Percentiles rank a stretch among this genome's conserved stretches.
Evolutionary conservation across 2,888 invertebrate species (phyloP).

Genomic region (Luperina nickerlii): DNA sequence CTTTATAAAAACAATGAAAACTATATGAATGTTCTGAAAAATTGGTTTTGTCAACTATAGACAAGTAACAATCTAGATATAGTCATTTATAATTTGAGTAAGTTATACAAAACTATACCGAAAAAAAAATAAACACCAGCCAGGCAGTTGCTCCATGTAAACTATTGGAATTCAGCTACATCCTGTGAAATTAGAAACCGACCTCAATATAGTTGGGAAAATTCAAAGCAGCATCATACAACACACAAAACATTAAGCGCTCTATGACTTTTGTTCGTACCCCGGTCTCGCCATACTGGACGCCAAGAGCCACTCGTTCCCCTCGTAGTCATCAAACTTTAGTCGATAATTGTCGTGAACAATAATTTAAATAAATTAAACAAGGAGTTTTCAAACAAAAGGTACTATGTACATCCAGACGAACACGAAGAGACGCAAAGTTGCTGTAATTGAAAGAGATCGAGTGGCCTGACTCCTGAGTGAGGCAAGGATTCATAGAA

Average conservation of each 20-base stretch:
- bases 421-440: constrained; percentile 28
- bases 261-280: constrained; percentile 18
- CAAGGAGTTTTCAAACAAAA: constrained; percentile 51
- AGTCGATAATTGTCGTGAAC: constrained; percentile 58
- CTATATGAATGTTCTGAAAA: background rate
- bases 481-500: background rate
- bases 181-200: background rate
- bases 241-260: background rate
- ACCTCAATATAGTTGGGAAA: no score
- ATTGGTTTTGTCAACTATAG: background rate
- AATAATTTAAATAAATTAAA: constrained; percentile 66
- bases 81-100: background rate
- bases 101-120: background rate
- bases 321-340: constrained; percentile 56
- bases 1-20: background rate
- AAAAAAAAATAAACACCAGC: background rate
- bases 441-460: constrained; percentile 35
- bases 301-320: constrained; percentile 38
- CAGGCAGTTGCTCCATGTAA: background rate
- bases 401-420: constrained; percentile 1
- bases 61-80: background rate
- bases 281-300: background rate
- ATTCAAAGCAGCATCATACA: background rate
- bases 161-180: background rate
- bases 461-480: background rate